Base-by-base conservation (phyloP, 2,888 invertebrate species). In the Heterodera filipjevi region DNA sequence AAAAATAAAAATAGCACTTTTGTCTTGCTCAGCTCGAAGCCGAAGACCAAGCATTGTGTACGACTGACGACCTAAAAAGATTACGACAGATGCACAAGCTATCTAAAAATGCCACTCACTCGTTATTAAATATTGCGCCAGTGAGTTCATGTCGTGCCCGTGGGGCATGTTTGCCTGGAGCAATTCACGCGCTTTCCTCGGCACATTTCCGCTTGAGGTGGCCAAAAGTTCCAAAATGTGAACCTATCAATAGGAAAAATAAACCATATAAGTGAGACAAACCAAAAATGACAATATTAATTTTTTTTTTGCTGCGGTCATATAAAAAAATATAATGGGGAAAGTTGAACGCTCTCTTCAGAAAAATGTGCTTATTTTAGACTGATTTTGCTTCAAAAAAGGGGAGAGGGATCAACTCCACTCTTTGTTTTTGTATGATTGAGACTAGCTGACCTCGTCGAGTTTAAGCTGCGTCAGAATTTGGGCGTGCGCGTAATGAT, bases 401-500 rank as follows among this genome's bases (percentile, higher is more conserved):
- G n/a, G n/a, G n/a, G n/a, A n/a, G n/a, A n/a, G n/a, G n/a, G n/a
- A n/a, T n/a, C n/a, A n/a, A n/a, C n/a, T n/a, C n/a, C n/a, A n/a
- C n/a, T n/a, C n/a, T n/a, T n/a, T n/a, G n/a, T n/a, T n/a, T n/a
- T n/a, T n/a, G n/a, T n/a, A n/a, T n/a, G n/a, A n/a, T n/a, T n/a
- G n/a, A n/a, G n/a, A n/a, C n/a, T n/a, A n/a, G n/a, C n/a, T n/a
- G n/a, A 81, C 46, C 66, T 87, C 87, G 32, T 84, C 84, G 6
- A 87, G 78, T 32, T 82, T 82, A 10, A 87, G 79, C 39, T 82
- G 83, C 1, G 70, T 76, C 10, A 87, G 78, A 44, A 87, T 86
- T 82, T 82, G 82, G 32, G 85, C 82, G 79, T 87, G 87, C 8
- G 87, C 85, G 80, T 84, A 87, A 79, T 87, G 87, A 64, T 84